Base-by-base conservation (phyloP, 1,140 invertebrate genomes). In the Drosophila sulfurigaster region DNA sequence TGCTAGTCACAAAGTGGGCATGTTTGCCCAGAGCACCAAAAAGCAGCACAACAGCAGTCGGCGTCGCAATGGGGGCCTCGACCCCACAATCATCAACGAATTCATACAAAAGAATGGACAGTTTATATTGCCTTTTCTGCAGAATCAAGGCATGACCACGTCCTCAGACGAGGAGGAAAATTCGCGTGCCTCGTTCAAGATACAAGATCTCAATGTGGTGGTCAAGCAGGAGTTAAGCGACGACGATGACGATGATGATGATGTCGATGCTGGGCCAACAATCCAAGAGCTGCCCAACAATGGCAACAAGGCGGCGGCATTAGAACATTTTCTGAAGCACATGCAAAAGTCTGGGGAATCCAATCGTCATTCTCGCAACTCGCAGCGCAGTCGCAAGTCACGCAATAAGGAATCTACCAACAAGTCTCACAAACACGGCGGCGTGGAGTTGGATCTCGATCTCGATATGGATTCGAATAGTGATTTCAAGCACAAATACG, bases 31-130 rank as follows among this genome's bases (percentile, higher is more conserved):
- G 51, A 94, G 93, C 57, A 82, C 83, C 35, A 91, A 92, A 28
- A 91, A 92, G 49, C 35, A 38, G 35, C 35, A 38, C 78, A 91
- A 81, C 35, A 64, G 74, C 54, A 77, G 52, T 11, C 59, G 95
- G 63, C 92, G 95, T 54, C 93, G 95, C 41, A 94, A 93, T 87
- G 94, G 91, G 30, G 94, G 94, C 7, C 78, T 95, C 2, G 94
- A 94, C 76, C 93, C 93, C 0, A 93, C 94, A 73, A 91, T 94
- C 46, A 93, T 95, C 1, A 93, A 93, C 28, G 92, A 93, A 43
- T 82, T 94, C 16, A 71, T 94, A n/a, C 92, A 93, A 1, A 94
- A 93, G 68, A 94, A 94, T 76, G 94, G 93, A 2, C 93, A 94
- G 28, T 92, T 94, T 13, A 82, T 95, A 2, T 78, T 95, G 11